Evolutionary conservation across 2,797 vertebrate species (phyloP).

Genomic region (Euthynnus affinis): DNA sequence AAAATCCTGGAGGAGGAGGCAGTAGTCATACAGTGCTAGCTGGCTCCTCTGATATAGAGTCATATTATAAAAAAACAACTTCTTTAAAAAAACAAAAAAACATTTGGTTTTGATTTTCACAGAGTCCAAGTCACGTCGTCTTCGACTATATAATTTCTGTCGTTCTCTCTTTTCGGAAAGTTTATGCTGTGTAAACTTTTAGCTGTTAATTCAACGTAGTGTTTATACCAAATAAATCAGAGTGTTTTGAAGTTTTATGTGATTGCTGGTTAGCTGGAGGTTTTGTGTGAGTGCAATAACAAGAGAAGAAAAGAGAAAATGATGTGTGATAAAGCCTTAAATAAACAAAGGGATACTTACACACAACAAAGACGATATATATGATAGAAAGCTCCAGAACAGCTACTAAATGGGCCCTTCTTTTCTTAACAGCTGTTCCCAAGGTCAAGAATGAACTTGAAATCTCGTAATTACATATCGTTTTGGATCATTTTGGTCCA

Average conservation of each 20-base stretch:
- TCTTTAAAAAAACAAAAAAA: constrained; percentile 2
- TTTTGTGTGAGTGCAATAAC: no score
- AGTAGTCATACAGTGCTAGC: not conserved
- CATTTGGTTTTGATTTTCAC: not conserved
- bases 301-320: not conserved
- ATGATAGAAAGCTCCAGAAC: not conserved
- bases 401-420: not conserved
- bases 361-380: not conserved
- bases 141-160: not conserved
- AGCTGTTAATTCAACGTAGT: not conserved
- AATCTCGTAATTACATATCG: not conserved
- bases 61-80: not conserved
- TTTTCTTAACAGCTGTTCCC: not conserved
- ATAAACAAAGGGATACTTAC: not conserved
- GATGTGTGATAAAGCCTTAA: not conserved
- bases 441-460: not conserved
- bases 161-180: not conserved
- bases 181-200: not conserved
- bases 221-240: not conserved
- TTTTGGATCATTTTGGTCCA: no score
- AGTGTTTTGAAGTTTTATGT: not conserved
- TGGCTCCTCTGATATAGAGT: not conserved
- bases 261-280: no score
- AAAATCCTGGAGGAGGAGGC: not conserved
- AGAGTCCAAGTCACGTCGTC: not conserved